A percentile compares a stretch with the other conserved stretches of the same genome.
These are phyloP conservation scores for Anhinga rufa DNA, from an alignment of 2,113 vertebrate species.

Conservation along the genomic window DNA sequence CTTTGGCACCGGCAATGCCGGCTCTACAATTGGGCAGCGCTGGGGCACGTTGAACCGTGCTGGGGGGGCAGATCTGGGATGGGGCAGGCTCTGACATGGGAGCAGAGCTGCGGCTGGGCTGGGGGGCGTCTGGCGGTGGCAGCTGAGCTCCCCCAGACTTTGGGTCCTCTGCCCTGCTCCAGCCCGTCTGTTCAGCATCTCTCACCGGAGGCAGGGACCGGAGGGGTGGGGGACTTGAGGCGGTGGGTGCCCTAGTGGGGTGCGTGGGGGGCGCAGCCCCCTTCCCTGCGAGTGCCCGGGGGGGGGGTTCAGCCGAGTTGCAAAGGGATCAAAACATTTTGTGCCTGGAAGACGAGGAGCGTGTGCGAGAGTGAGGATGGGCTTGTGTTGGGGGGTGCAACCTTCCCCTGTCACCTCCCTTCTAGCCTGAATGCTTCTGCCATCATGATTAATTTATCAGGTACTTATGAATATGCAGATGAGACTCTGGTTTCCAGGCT, in stretches of 20 bases:
- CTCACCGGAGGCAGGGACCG: not conserved
- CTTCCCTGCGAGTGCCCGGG: not conserved
- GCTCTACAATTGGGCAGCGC: not conserved
- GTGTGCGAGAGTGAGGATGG: not conserved
- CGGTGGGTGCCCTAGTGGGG: not conserved
- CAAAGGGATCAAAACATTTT: not conserved
- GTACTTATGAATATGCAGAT: slow-evolving; percentile 73
- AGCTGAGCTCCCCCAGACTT: not conserved
- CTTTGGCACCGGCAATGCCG: accelerated
- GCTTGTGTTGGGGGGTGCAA: slow-evolving; percentile 23
- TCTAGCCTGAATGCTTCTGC: slow-evolving; percentile 60
- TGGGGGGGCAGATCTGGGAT: not conserved
- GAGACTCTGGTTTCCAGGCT: slow-evolving; percentile 56
- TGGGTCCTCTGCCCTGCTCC: not conserved
- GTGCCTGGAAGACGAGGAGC: not conserved
- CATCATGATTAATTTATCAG: slow-evolving; percentile 77
- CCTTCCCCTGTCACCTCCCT: slow-evolving; percentile 59
- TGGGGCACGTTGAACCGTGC: not conserved
- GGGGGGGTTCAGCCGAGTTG: not conserved
- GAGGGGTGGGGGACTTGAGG: not conserved
- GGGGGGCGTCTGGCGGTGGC: not conserved
- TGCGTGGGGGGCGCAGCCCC: not conserved
- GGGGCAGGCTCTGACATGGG: accelerated
- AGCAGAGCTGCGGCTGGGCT: not conserved
- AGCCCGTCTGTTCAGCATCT: not conserved